These are phyloP conservation scores for Rhinella marina DNA, from an alignment of 2,797 vertebrate species.

Conservation along the genomic window DNA sequence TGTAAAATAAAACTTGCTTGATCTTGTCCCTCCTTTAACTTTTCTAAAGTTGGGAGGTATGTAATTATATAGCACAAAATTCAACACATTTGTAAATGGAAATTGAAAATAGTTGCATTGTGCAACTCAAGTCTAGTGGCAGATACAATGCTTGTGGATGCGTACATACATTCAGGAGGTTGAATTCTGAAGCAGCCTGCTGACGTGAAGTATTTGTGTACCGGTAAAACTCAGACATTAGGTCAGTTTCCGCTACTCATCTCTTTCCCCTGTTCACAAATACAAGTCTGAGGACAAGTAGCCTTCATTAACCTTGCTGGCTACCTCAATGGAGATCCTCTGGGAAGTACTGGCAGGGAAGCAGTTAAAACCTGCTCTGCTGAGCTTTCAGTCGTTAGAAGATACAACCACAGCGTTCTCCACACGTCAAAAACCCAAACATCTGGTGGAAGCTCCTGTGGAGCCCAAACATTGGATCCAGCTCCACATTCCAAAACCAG, in stretches of 20 bases:
- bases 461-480: constrained; percentile 52
- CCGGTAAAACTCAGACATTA: constrained; percentile 42
- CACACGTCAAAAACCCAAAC: constrained; percentile 38
- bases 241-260: constrained; percentile 45
- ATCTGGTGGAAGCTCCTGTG: constrained; percentile 54
- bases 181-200: not conserved
- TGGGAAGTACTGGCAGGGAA: not conserved
- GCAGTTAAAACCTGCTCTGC: constrained; percentile 27
- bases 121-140: not conserved
- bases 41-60: no score
- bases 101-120: not conserved
- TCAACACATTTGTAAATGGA: no score
- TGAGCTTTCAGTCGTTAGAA: constrained; percentile 29
- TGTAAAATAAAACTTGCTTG: no score
- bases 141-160: not conserved
- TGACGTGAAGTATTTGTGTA: not conserved
- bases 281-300: constrained; percentile 7
- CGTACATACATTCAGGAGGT: not conserved
- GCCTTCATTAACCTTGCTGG: not conserved
- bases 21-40: no score
- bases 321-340: not conserved
- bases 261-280: constrained; percentile 9
- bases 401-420: constrained; percentile 35
- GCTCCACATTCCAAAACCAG: constrained; percentile 40
- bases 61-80: no score